Percentiles rank a stretch among this genome's conserved stretches.
phyloP scores from a whole-genome alignment of 2,888 invertebrate species.

The Apodemia mormo region DNA sequence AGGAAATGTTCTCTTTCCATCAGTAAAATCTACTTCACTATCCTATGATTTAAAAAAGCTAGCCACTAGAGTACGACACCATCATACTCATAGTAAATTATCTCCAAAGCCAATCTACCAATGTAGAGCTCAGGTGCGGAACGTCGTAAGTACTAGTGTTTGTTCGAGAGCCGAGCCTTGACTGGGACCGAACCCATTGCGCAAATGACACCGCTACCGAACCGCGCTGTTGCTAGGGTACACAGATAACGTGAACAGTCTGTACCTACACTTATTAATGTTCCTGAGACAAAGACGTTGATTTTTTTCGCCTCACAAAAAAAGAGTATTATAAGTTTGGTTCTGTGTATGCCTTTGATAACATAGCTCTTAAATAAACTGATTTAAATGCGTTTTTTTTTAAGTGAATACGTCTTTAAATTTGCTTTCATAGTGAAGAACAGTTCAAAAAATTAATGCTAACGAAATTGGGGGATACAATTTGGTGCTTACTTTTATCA shows the following conservation, averaged over 20 bases:
- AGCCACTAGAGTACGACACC: background rate
- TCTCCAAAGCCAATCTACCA: conserved; percentile 2
- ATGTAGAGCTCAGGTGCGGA: background rate
- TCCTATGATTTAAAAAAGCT: background rate
- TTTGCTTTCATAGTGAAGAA: too few relatives aligned
- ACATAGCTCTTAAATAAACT: too few relatives aligned
- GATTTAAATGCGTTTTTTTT: too few relatives aligned
- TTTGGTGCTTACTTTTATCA: too few relatives aligned
- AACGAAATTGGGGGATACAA: too few relatives aligned
- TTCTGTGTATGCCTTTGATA: too few relatives aligned
- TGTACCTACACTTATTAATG: background rate
- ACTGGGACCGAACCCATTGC: conserved; percentile 49
- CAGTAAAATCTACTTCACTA: too few relatives aligned
- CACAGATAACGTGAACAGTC: conserved; percentile 45
- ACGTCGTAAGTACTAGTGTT: conserved; percentile 19
- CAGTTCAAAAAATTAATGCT: too few relatives aligned
- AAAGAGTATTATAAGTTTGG: too few relatives aligned
- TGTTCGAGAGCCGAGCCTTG: conserved; percentile 48
- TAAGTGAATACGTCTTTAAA: too few relatives aligned
- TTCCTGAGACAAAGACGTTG: conserved; percentile 1
- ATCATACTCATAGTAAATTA: background rate
- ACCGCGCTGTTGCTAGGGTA: conserved; percentile 64
- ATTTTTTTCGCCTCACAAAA: background rate
- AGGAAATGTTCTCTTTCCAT: too few relatives aligned
- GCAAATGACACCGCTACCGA: conserved; percentile 54